Percentiles rank a stretch among this genome's conserved stretches.
Evolutionary conservation across 2,888 invertebrate genomes (phyloP).

Genomic region (Fragum sueziense): DNA sequence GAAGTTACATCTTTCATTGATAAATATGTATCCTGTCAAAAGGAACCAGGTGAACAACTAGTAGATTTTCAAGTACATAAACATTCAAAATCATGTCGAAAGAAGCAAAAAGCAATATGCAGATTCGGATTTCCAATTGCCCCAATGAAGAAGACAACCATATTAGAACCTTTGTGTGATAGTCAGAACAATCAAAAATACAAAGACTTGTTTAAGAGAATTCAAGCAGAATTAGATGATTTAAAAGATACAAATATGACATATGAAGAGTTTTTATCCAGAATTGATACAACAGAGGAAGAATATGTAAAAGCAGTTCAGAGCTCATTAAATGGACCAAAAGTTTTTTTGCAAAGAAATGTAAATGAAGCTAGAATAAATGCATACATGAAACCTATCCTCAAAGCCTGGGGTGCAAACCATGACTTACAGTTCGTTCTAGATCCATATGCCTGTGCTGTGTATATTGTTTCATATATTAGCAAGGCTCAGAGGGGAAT

Average conservation of each 20-base stretch:
- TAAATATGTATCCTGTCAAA: too few relatives aligned
- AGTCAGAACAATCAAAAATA: slow-evolving; percentile 15
- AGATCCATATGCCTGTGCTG: slow-evolving; percentile 54
- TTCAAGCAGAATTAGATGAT: not conserved
- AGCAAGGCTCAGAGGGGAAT: slow-evolving; percentile 49
- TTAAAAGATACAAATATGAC: not conserved
- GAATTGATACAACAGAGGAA: not conserved
- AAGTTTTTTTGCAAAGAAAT: slow-evolving; percentile 50
- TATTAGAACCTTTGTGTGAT: too few relatives aligned
- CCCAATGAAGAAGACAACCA: slow-evolving; percentile 41
- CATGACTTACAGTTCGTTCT: slow-evolving; percentile 60
- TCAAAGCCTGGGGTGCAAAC: slow-evolving; percentile 57
- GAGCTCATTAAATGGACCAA: slow-evolving; percentile 26
- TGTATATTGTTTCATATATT: slow-evolving; percentile 57
- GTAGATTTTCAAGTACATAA: slow-evolving; percentile 48
- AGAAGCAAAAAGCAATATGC: slow-evolving; percentile 44
- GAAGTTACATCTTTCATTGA: too few relatives aligned
- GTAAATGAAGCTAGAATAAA: slow-evolving; percentile 39
- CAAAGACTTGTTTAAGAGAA: not conserved
- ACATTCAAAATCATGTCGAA: slow-evolving; percentile 56
- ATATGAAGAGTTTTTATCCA: slow-evolving; percentile 3
- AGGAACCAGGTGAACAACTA: slow-evolving; percentile 14
- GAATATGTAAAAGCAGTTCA: too few relatives aligned
- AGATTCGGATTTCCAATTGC: slow-evolving; percentile 55
- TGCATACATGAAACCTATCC: slow-evolving; percentile 41